Percentiles rank a stretch among this genome's conserved stretches.
Conservation (phyloP, 2,797 vertebrate species). For the Urophycis tenuis region DNA sequence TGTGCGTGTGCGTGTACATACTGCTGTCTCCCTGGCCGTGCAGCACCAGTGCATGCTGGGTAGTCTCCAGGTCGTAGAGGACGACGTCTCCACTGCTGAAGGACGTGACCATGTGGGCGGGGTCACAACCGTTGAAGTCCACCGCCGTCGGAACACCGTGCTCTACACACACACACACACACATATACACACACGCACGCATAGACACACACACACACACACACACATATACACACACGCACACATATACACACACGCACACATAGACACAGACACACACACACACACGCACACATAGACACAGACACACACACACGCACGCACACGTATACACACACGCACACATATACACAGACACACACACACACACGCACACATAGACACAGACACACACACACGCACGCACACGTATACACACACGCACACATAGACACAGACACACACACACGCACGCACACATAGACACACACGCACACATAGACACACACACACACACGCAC, state of each 20-base stretch:
- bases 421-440: too few species aligned
- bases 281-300: not conserved
- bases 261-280: not conserved
- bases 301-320: constrained; percentile 8
- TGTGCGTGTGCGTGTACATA: constrained; percentile 57
- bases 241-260: constrained; percentile 6
- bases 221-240: constrained; percentile 12
- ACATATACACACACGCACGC: constrained; percentile 11
- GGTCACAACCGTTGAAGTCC: constrained; percentile 95
- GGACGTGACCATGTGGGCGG: constrained; percentile 91
- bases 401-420: too few species aligned
- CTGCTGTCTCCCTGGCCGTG: constrained; percentile 83
- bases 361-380: too few species aligned
- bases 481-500: too few species aligned
- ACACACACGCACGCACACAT: too few species aligned
- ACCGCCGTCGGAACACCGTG: constrained; percentile 89
- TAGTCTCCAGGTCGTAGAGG: constrained; percentile 94
- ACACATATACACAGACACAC: not conserved
- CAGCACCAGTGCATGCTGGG: constrained; percentile 83
- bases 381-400: too few species aligned
- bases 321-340: not conserved
- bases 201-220: constrained; percentile 13
- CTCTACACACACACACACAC: constrained; percentile 63
- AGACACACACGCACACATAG: too few species aligned
- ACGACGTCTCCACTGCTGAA: constrained; percentile 85